These are phyloP conservation scores for Tetranychus cinnabarinus DNA, from an alignment of 1,140 invertebrate species.

Conservation along the genomic window DNA sequence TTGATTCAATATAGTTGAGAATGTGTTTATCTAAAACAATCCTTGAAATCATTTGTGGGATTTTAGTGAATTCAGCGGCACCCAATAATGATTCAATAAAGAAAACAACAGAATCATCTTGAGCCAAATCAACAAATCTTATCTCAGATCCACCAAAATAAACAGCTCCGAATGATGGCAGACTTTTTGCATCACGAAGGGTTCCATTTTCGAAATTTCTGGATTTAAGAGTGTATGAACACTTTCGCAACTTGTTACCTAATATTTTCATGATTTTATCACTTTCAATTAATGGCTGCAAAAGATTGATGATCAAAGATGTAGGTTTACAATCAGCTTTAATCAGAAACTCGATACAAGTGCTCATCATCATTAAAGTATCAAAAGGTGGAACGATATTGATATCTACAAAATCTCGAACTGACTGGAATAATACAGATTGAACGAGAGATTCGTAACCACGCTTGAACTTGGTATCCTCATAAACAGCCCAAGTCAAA, in stretches of 20 bases:
- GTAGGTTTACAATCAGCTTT: not conserved
- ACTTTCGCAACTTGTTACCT: not conserved
- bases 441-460: not conserved
- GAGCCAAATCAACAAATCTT: not conserved
- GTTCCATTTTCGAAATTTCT: not conserved
- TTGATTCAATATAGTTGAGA: not conserved
- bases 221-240: not conserved
- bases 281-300: not conserved
- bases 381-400: conserved; percentile 4
- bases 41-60: not conserved
- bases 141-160: conserved; percentile 1
- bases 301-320: not conserved
- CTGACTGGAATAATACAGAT: conserved; percentile 1
- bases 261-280: not conserved
- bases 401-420: not conserved
- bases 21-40: not conserved
- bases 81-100: not conserved
- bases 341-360: not conserved
- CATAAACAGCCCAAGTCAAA: not conserved
- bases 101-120: not conserved
- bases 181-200: conserved; percentile 3
- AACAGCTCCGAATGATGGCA: conserved; percentile 8
- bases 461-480: not conserved
- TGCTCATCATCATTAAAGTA: not conserved
- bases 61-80: not conserved